Conservation (phyloP, 2,113 vertebrate genomes). For the Fulica atra region DNA sequence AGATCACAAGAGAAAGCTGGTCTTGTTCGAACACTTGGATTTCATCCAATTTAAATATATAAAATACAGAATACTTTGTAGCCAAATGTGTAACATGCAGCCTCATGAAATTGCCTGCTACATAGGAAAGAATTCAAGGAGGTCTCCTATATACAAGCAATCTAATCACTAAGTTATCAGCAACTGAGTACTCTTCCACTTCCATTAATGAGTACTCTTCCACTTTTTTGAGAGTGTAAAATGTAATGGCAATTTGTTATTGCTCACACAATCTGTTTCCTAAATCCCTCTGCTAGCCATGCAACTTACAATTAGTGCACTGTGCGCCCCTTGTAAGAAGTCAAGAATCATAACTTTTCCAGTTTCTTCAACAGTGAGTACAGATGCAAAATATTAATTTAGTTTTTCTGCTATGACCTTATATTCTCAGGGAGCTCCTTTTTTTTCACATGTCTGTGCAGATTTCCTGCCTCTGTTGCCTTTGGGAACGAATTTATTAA, state of each 20-base stretch:
- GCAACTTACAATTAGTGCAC: not conserved
- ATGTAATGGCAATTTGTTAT: not conserved
- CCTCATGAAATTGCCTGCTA: not conserved
- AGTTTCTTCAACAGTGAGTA: not conserved
- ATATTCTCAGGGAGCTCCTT: not conserved
- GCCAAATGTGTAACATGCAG: not conserved
- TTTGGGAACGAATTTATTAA: not conserved
- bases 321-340: not conserved
- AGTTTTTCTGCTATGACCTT: not conserved
- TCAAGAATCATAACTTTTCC: not conserved
- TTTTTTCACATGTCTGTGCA: not conserved
- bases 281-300: not conserved
- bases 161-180: not conserved
- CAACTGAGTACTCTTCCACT: not conserved
- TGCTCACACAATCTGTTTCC: not conserved
- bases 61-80: not conserved
- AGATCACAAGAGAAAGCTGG: not conserved
- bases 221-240: not conserved
- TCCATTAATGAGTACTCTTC: not conserved
- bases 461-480: not conserved
- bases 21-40: not conserved
- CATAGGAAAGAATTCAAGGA: not conserved
- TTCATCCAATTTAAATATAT: not conserved
- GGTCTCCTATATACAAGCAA: not conserved
- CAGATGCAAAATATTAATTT: not conserved